Percentiles rank a stretch among this genome's conserved stretches.
phyloP scores from a whole-genome alignment of 92 coral and sea anemone genomes.

The Siderastrea radians region DNA sequence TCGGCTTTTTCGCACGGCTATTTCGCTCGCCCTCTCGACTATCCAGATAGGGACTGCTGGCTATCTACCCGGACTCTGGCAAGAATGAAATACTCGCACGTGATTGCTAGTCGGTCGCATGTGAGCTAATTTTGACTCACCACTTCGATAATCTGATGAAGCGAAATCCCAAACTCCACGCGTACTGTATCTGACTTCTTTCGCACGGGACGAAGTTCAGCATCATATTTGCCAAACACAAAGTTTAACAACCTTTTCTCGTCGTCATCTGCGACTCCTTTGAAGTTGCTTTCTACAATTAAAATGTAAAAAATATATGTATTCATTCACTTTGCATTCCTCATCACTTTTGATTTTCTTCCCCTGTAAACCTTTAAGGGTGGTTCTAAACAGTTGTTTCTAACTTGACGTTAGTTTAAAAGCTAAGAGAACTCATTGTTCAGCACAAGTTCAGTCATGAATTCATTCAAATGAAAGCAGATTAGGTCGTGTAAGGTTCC shows the following conservation, averaged over 20 bases:
- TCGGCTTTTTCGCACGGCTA: no score
- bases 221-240: conserved; percentile 55
- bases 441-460: no score
- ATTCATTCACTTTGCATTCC: background rate
- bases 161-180: conserved; percentile 72
- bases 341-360: background rate
- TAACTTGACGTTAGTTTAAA: no score
- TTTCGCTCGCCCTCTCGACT: no score
- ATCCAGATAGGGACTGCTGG: no score
- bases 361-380: background rate
- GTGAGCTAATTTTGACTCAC: conserved; percentile 25
- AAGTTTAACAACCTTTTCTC: conserved; percentile 41
- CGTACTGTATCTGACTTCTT: conserved; percentile 69
- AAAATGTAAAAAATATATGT: background rate
- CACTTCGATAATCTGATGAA: conserved; percentile 81
- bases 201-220: conserved; percentile 71
- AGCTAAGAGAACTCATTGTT: no score
- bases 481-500: no score
- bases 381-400: no score
- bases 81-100: no score
- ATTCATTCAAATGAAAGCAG: no score
- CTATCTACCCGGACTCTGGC: no score
- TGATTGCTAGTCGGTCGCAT: no score
- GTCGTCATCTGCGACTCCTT: conserved; percentile 18
- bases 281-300: background rate